Conservation (phyloP, 2,797 vertebrate species). For the Hylomyscus alleni region DNA sequence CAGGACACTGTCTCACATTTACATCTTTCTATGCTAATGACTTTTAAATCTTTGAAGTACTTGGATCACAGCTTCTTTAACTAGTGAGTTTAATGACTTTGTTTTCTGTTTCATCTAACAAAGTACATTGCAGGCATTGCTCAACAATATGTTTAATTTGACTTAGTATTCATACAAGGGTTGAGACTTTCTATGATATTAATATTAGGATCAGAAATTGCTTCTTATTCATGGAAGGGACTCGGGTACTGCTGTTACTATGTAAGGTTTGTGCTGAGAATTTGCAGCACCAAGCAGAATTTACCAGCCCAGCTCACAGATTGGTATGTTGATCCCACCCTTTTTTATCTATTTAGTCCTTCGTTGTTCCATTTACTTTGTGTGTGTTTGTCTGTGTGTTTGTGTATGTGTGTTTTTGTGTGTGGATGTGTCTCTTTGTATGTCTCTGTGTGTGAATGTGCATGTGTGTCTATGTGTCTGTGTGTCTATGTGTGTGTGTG, state of each 20-base stretch:
- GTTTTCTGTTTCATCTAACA: slow-evolving; percentile 76
- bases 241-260: neutral
- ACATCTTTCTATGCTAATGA: slow-evolving; percentile 77
- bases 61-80: slow-evolving; percentile 78
- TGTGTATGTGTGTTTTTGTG: neutral
- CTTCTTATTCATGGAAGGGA: neutral
- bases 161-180: slow-evolving; percentile 27
- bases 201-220: neutral
- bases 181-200: slow-evolving; percentile 35
- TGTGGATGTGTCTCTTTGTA: neutral
- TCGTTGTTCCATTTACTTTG: neutral
- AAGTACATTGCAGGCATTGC: slow-evolving; percentile 71
- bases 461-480: neutral
- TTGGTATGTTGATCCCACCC: slow-evolving; percentile 15
- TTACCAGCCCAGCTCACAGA: slow-evolving; percentile 1
- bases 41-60: slow-evolving; percentile 81
- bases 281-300: neutral
- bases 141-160: slow-evolving; percentile 78
- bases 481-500: neutral
- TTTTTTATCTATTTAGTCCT: neutral
- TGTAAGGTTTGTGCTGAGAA: neutral
- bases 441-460: neutral
- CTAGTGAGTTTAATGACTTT: slow-evolving; percentile 84
- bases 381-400: neutral
- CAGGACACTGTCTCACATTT: slow-evolving; percentile 61